Evolutionary conservation across 1,140 invertebrate species (phyloP).

Genomic region (Sminthurides bifidus): DNA sequence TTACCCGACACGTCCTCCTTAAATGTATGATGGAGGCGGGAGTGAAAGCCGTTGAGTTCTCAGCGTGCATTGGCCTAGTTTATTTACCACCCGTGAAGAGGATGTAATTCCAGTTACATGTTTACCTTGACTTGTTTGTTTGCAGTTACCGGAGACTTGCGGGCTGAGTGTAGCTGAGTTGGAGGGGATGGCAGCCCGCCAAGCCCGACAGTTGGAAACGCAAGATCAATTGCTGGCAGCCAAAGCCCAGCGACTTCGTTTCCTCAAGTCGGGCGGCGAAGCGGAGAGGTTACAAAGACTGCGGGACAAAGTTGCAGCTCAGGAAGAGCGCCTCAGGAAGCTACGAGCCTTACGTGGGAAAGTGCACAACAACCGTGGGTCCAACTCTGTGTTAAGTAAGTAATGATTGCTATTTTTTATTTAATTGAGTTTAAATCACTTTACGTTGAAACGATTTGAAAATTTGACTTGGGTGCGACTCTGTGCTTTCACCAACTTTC

Average conservation of each 20-base stretch:
- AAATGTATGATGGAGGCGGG: too few relatives aligned
- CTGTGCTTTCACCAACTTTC: too few relatives aligned
- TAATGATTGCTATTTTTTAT: slow-evolving; percentile 33
- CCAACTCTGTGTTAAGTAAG: slow-evolving; percentile 85
- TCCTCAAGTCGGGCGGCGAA: slow-evolving; percentile 77
- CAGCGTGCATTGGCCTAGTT: too few relatives aligned
- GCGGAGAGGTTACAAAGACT: slow-evolving; percentile 73
- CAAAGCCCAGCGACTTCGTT: slow-evolving; percentile 83
- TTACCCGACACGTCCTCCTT: too few relatives aligned
- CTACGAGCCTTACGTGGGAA: slow-evolving; percentile 78
- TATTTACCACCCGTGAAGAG: too few relatives aligned
- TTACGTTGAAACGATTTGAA: too few relatives aligned
- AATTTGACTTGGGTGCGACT: too few relatives aligned
- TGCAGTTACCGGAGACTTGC: slow-evolving; percentile 32
- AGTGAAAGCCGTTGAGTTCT: too few relatives aligned
- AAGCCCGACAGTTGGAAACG: slow-evolving; percentile 75
- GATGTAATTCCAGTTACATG: too few relatives aligned
- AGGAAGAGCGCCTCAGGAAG: slow-evolving; percentile 83
- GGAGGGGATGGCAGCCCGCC: slow-evolving; percentile 27
- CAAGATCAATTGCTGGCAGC: slow-evolving; percentile 80
- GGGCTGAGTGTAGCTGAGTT: slow-evolving; percentile 31
- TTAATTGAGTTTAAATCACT: not conserved
- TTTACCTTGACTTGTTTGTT: slow-evolving; percentile 18
- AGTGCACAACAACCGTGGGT: slow-evolving; percentile 78
- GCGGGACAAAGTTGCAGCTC: slow-evolving; percentile 79